Percentiles rank a stretch among this genome's conserved stretches.
phyloP scores from a whole-genome alignment of 2,797 vertebrate genomes.

The Hippopotamyrus pictus region DNA sequence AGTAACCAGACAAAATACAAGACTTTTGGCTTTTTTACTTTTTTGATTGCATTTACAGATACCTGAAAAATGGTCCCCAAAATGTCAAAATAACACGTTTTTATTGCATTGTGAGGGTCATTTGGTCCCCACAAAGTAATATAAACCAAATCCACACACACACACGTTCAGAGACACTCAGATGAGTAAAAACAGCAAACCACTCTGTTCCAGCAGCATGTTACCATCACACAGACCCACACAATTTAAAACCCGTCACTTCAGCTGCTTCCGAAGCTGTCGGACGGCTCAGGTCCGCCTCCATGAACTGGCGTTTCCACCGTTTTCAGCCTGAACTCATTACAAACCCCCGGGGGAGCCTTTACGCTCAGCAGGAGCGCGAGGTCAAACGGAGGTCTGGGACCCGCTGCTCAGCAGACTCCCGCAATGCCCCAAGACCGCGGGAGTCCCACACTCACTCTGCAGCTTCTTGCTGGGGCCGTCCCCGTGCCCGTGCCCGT shows the following conservation, averaged over 20 bases:
- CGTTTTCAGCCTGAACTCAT: not conserved
- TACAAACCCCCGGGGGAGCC: not conserved
- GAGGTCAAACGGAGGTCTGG: not conserved
- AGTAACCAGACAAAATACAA: not conserved
- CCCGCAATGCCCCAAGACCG: not conserved
- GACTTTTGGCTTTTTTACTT: not conserved
- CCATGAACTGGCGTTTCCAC: not conserved
- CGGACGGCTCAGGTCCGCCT: not conserved
- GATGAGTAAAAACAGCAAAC: not conserved
- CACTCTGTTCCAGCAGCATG: not conserved
- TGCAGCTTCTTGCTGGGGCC: conserved; percentile 94
- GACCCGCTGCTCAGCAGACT: not conserved
- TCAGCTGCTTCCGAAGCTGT: not conserved
- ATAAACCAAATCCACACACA: not conserved
- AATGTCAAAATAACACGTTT: not conserved
- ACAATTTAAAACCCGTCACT: not conserved
- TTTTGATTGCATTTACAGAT: not conserved
- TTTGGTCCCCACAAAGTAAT: not conserved
- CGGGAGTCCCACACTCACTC: conserved; percentile 67
- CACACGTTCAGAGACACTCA: not conserved
- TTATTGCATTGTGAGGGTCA: not conserved
- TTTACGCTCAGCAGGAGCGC: not conserved
- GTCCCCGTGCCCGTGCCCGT: conserved; percentile 80
- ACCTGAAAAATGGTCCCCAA: too few relatives aligned
- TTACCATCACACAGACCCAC: not conserved